These are phyloP conservation scores for Sturnira hondurensis DNA, from an alignment of 2,113 vertebrate species.

Conservation along the genomic window DNA sequence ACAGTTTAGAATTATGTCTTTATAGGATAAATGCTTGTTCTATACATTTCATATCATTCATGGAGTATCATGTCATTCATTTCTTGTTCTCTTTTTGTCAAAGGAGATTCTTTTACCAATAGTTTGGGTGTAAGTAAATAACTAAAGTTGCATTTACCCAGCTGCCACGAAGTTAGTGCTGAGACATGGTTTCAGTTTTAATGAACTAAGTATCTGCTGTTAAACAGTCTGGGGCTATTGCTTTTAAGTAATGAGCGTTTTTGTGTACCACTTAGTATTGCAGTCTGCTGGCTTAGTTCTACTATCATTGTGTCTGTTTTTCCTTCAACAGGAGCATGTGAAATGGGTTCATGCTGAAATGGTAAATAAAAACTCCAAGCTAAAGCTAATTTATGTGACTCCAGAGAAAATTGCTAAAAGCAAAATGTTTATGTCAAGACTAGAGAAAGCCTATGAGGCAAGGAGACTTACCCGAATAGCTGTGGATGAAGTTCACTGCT, in stretches of 20 bases:
- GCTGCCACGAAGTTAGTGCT: neutral
- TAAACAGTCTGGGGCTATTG: neutral
- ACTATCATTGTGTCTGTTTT: neutral
- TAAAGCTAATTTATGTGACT: slow-evolving; percentile 95
- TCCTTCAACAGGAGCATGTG: slow-evolving; percentile 87
- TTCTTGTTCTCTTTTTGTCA: neutral
- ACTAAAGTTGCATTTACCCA: neutral
- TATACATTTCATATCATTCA: no score
- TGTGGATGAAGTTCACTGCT: slow-evolving; percentile 98
- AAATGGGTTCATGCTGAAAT: slow-evolving; percentile 90
- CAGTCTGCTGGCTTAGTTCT: neutral
- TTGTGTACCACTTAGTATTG: neutral
- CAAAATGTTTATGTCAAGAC: slow-evolving; percentile 95
- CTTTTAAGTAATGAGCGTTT: neutral
- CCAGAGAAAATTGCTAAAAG: slow-evolving; percentile 99
- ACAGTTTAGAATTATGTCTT: neutral
- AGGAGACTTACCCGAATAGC: slow-evolving; percentile 87
- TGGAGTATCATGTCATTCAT: neutral
- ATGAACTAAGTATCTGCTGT: neutral
- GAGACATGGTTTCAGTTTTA: neutral
- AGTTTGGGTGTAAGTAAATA: neutral
- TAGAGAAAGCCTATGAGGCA: slow-evolving; percentile 93
- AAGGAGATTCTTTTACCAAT: neutral
- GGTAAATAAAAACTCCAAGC: slow-evolving; percentile 81
- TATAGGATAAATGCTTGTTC: neutral